Evolutionary conservation across 2,113 vertebrate genomes (phyloP).

Genomic region (Actinemys pallida): DNA sequence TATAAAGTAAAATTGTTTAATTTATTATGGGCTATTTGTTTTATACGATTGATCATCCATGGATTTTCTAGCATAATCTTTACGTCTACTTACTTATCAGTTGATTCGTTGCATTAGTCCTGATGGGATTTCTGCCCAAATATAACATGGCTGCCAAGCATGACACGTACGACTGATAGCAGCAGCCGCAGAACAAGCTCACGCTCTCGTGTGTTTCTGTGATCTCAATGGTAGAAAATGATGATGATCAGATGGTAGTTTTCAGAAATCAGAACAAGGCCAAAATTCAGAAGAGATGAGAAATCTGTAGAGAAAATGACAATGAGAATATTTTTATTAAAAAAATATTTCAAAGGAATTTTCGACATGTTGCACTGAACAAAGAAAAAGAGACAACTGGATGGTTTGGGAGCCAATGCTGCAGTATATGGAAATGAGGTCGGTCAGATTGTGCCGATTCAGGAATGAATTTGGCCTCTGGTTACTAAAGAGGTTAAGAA

Average conservation of each 20-base stretch:
- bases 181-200: background rate
- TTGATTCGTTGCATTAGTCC: background rate
- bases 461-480: background rate
- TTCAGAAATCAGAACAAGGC: background rate
- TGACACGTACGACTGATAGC: background rate
- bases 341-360: background rate
- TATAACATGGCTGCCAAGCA: background rate
- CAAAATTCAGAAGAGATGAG: background rate
- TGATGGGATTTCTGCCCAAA: background rate
- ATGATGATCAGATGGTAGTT: background rate
- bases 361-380: rapidly evolving
- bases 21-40: background rate
- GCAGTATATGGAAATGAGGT: background rate
- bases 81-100: background rate
- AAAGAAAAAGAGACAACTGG: background rate
- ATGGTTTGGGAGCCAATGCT: background rate
- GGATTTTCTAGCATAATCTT: background rate
- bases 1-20: background rate
- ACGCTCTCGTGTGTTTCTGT: background rate
- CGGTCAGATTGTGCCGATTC: background rate
- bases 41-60: background rate
- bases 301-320: background rate
- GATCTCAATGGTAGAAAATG: background rate
- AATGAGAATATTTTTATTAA: background rate
- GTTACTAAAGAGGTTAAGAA: background rate